Evolutionary conservation across 2,113 vertebrate genomes (phyloP), one percentile per base, ranked within the genome.

Genomic region (Notarius quadriscutis): DNA sequence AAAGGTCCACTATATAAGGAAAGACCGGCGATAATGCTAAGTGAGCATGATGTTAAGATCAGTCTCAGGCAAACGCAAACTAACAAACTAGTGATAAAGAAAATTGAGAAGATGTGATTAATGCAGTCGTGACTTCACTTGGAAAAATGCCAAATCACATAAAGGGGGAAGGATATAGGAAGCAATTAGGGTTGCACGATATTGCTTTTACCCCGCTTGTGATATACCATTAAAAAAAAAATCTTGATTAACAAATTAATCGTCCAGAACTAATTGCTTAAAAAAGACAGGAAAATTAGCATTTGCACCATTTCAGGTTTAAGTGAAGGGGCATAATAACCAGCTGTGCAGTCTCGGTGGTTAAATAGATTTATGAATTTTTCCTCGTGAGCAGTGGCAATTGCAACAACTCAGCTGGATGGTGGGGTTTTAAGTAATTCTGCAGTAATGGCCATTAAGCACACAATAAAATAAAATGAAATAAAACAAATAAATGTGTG

Each of bases 11-110:
- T 57, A 34, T 63, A 50, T 60, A 50, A 74, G 41, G n/a, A 53
- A 81, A 81, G 77, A 65, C 71, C 75, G 58, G 63, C 11, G 53
- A 63, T 62, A 57, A 58, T 84, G 51, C 71, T 55, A 87, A 77
- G 86, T 27, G 27, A 79, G 60, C 50, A 62, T 77, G 71, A 67
- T 55, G 69, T 18, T 60, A 53, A 20, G 77, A 67, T 86, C 51
- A 60, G 67, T 71, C 51, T 10, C 83, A 86, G 50, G 27, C 84
- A 63, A 10, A 69, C 34, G 74, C 65, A 63, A 62, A 72, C 87
- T 65, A 80, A 62, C 34, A 67, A 87, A 87, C 5, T 27, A 25
- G n/a, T 11, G 81, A 79, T 48, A 53, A 27, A 12, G 20, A 69
- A 63, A 6, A 62, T 0, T 17, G 12, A 53, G 6, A 30, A 14